These are phyloP conservation scores for Asobara japonica DNA, from an alignment of 1,140 invertebrate genomes.

Conservation along the genomic window DNA sequence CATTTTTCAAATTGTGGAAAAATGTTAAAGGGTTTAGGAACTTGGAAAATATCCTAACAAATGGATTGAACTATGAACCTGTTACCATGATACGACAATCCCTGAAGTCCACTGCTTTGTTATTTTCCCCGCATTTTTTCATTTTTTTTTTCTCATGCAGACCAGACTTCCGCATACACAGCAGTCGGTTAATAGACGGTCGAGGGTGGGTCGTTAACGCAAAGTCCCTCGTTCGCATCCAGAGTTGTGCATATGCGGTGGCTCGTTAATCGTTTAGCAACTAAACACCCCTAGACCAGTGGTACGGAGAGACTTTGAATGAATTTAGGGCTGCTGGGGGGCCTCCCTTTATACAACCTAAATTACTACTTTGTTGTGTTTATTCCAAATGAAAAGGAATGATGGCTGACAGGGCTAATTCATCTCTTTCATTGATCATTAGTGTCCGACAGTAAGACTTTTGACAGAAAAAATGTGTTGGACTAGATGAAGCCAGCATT, in stretches of 20 bases:
- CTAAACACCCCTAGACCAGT: constrained; percentile 13
- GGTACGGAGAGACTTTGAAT: constrained; percentile 5
- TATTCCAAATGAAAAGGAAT: constrained; percentile 4
- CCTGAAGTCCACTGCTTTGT: neutral
- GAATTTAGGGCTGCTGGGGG: constrained; percentile 22
- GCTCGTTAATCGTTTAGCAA: constrained; percentile 29
- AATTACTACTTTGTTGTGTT: neutral
- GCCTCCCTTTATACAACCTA: neutral
- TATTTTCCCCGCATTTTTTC: neutral
- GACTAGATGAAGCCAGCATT: no score
- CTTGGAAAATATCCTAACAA: no score
- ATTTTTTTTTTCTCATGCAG: constrained; percentile 3
- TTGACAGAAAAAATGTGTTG: no score
- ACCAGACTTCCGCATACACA: neutral
- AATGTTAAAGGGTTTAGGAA: no score
- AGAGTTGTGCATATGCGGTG: constrained; percentile 11
- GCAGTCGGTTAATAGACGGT: constrained; percentile 8
- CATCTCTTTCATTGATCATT: neutral
- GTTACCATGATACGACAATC: no score
- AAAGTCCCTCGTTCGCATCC: constrained; percentile 3
- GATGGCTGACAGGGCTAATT: neutral
- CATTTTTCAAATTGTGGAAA: no score
- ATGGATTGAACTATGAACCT: no score
- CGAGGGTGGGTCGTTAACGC: constrained; percentile 10
- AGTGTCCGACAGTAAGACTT: neutral